These are phyloP conservation scores for Sarcophaga caerulescens DNA, from an alignment of 2,888 invertebrate genomes.

Conservation along the genomic window DNA sequence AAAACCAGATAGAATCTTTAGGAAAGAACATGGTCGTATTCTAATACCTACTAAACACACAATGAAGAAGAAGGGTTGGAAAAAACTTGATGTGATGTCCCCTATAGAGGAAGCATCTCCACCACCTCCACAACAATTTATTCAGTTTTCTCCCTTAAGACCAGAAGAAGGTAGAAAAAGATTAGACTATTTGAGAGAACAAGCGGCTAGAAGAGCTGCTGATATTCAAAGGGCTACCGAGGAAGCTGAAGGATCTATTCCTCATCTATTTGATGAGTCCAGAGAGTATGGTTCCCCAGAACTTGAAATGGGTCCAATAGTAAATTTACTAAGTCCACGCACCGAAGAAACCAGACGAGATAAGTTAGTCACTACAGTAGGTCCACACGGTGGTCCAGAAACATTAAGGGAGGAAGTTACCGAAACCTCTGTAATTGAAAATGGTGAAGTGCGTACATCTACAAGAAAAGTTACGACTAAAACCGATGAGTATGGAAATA, in stretches of 20 bases:
- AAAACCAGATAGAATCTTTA: slow-evolving; percentile 28
- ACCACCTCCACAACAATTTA: slow-evolving; percentile 14
- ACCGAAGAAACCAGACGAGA: slow-evolving; percentile 36
- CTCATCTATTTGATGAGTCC: too few species aligned
- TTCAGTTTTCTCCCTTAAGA: slow-evolving; percentile 48
- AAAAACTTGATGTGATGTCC: slow-evolving; percentile 39
- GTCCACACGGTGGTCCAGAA: slow-evolving; percentile 40
- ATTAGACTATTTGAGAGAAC: slow-evolving; percentile 37
- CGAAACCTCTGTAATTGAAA: slow-evolving; percentile 52
- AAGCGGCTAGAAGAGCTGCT: neutral
- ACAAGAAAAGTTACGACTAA: slow-evolving; percentile 59
- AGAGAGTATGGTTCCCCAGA: too few species aligned
- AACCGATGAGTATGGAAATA: slow-evolving; percentile 62
- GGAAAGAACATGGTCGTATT: slow-evolving; percentile 14
- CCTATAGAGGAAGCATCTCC: slow-evolving; percentile 32
- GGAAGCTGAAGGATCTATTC: slow-evolving; percentile 11
- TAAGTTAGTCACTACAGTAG: slow-evolving; percentile 33
- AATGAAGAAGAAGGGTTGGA: slow-evolving; percentile 18
- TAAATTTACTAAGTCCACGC: slow-evolving; percentile 28
- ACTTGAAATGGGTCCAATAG: slow-evolving; percentile 25
- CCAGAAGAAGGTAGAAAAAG: slow-evolving; percentile 41
- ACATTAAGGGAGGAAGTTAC: slow-evolving; percentile 53
- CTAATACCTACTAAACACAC: slow-evolving; percentile 16
- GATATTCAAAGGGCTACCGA: slow-evolving; percentile 14
- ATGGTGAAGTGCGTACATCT: slow-evolving; percentile 54